Evolutionary conservation across 2,113 vertebrate genomes (phyloP).

Genomic region (Balaeniceps rex): DNA sequence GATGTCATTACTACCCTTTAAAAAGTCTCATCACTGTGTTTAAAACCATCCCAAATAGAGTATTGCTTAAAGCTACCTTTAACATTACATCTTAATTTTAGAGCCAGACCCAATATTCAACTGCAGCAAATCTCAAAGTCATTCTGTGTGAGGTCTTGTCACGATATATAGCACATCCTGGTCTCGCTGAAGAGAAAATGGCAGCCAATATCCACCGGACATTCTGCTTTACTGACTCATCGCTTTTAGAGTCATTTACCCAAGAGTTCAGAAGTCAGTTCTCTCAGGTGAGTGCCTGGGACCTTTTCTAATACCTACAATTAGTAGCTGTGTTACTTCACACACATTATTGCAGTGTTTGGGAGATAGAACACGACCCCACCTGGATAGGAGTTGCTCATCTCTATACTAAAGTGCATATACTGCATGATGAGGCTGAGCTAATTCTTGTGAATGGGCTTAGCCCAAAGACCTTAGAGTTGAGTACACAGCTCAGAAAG

Average conservation of each 20-base stretch:
- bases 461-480: neutral
- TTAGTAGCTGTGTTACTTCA: neutral
- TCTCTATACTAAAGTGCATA: neutral
- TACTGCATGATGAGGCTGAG: neutral
- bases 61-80: neutral
- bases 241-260: constrained; percentile 60
- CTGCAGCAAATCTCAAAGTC: constrained; percentile 57
- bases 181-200: constrained; percentile 40
- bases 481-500: neutral
- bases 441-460: neutral
- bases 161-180: neutral
- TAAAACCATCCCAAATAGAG: neutral
- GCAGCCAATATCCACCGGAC: constrained; percentile 65
- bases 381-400: neutral
- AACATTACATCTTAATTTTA: neutral
- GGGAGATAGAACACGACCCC: fast-evolving
- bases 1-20: neutral
- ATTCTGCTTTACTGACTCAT: constrained; percentile 69
- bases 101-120: constrained; percentile 30
- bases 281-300: constrained; percentile 56
- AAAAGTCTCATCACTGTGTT: neutral
- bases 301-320: neutral
- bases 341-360: fast-evolving
- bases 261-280: constrained; percentile 67
- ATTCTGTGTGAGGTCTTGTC: constrained; percentile 62